Base-by-base conservation (phyloP, 2,888 invertebrate genomes). In the Baronia brevicornis region DNA sequence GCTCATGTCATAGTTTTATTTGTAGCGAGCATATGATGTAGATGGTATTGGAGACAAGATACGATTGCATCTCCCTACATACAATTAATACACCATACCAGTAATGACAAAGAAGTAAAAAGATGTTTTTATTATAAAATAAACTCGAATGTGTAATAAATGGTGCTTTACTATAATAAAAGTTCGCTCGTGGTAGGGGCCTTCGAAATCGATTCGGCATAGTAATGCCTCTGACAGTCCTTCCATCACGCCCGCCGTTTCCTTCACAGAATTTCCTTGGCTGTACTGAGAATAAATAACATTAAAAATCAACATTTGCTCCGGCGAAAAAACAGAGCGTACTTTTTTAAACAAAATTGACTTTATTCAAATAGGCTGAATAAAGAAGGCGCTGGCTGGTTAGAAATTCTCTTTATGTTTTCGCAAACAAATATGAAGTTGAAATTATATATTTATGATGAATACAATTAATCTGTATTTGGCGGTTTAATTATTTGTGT, bases 171-270 rank as follows among this genome's bases (percentile, higher is more conserved):
- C n/a, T n/a, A n/a, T n/a, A n/a, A n/a, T n/a, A n/a, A n/a, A n/a
- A n/a, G n/a, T n/a, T n/a, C n/a, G n/a, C n/a, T 18, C 18, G 7
- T 62, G 40, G 74, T 74, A 70, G 55, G 57, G 62, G 61, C 49
- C 27, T 25, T 39, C 49, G 46, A 59, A 72, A 75, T 72, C 70
- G 73, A 74, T 73, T 77, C 63, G 60, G 62, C 54, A 55, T 60
- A 61, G 65, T 75, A 75, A 77, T 77, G 63, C 75, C 61, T 44
- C 44, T 55, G 69, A 69, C 75, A 69, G 67, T 60, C 58, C 55
- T 64, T 70, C 64, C 67, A 68, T 77, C 78, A 79, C 77, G 74
- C 54, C 43, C 63, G 60, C 43, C 54, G 59, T 54, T 59, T 54
- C 55, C 62, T 54, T 54, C 60, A 68, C 69, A 72, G 74, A 73